Conservation (phyloP, 2,888 invertebrate species). For the Adelognathus sp. region DNA sequence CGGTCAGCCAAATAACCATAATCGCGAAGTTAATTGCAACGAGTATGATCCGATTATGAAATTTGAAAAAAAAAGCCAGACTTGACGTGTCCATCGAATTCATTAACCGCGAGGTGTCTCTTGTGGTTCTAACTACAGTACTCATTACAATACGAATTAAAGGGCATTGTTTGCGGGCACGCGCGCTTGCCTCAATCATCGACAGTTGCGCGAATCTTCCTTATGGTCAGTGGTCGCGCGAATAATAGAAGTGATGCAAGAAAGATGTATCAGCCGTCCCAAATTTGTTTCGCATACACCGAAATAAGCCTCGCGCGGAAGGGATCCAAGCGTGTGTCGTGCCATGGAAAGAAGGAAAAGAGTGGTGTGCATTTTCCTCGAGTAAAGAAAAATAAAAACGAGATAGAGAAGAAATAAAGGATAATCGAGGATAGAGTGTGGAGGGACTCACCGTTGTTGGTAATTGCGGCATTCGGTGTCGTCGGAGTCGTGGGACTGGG, state of each 20-base stretch:
- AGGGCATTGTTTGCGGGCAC: background rate
- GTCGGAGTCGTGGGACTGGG: conserved; percentile 74
- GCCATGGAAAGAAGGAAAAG: background rate
- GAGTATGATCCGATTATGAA: conserved; percentile 63
- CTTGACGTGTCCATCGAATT: conserved; percentile 72
- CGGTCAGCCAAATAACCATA: conserved; percentile 72
- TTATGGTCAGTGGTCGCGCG: background rate
- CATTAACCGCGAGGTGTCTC: conserved; percentile 59
- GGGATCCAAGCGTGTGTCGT: background rate
- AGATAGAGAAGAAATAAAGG: conserved; percentile 15
- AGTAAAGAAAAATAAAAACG: background rate
- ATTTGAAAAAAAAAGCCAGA: conserved; percentile 51
- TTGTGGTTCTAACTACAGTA: background rate
- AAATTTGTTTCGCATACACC: background rate
- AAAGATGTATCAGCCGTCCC: background rate
- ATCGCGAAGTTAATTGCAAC: conserved; percentile 74
- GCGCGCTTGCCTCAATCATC: background rate
- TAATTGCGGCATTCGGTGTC: conserved; percentile 75
- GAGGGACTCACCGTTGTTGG: conserved; percentile 75
- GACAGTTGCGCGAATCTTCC: conserved; percentile 4
- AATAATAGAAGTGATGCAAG: background rate
- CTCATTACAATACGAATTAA: background rate
- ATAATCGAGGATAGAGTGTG: background rate
- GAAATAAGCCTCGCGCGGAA: background rate
- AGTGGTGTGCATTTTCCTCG: background rate